Evolutionary conservation across 2,888 invertebrate species (phyloP).

Genomic region (Drosophila koepferae): DNA sequence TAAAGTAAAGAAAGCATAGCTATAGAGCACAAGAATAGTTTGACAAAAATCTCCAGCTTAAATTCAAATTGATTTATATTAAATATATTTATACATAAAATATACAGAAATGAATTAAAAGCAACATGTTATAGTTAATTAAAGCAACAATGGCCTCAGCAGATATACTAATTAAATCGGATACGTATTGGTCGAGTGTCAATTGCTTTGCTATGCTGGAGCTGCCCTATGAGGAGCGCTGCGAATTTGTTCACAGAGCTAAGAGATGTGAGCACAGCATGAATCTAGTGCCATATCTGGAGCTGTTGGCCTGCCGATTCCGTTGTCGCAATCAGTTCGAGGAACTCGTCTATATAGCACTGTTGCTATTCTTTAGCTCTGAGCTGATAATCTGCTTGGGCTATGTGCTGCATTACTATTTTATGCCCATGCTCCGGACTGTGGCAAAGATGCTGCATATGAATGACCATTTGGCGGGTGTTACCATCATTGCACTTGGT

Average conservation of each 20-base stretch:
- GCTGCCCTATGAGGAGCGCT: constrained; percentile 34
- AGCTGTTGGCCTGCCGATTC: constrained; percentile 29
- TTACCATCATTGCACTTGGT: not conserved
- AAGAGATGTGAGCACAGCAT: constrained; percentile 20
- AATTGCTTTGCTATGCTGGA: constrained; percentile 30
- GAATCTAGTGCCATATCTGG: constrained; percentile 44
- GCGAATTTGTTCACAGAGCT: constrained; percentile 33
- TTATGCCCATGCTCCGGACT: constrained; percentile 33
- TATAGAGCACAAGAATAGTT: not conserved
- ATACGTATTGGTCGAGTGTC: constrained; percentile 22
- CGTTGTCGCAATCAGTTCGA: constrained; percentile 32
- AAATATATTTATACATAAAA: not conserved
- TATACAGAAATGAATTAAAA: not conserved
- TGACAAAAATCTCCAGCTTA: not conserved
- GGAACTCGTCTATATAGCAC: constrained; percentile 24
- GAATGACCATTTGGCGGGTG: constrained; percentile 49
- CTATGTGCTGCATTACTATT: constrained; percentile 35
- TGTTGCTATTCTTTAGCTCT: constrained; percentile 18
- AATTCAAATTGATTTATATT: not conserved
- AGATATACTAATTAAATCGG: constrained; percentile 15
- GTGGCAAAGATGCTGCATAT: constrained; percentile 35
- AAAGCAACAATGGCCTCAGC: not conserved
- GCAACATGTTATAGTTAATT: not conserved
- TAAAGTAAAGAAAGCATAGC: not conserved
- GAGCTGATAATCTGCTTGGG: constrained; percentile 32